A percentile compares a stretch with the other conserved stretches of the same genome.
phyloP scores from a whole-genome alignment of 2,113 vertebrate genomes.

The Petrocephalus microphthalmus region DNA sequence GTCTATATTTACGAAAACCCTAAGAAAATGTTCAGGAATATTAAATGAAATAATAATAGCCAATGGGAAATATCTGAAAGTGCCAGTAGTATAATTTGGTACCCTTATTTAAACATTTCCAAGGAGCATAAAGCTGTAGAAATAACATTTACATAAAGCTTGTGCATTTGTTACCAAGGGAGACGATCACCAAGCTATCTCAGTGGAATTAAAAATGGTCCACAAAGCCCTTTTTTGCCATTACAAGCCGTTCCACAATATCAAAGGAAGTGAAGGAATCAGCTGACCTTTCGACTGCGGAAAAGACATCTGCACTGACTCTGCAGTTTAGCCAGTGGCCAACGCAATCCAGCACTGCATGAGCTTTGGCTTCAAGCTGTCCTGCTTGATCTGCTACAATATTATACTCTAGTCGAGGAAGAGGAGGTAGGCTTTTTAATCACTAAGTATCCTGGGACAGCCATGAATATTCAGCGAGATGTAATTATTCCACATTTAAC shows the following conservation, averaged over 20 bases:
- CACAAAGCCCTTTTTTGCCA: neutral
- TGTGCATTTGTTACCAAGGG: neutral
- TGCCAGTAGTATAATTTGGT: neutral
- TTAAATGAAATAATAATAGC: neutral
- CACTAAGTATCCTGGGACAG: neutral
- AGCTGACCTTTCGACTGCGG: neutral
- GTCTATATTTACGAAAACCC: neutral
- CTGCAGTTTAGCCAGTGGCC: neutral
- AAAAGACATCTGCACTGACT: neutral
- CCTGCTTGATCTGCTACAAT: neutral
- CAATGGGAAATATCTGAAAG: neutral
- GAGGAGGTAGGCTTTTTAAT: neutral
- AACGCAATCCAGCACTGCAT: neutral
- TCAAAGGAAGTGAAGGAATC: neutral
- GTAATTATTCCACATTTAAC: conserved; percentile 9
- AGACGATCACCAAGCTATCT: neutral
- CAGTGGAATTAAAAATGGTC: conserved; percentile 4
- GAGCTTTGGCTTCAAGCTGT: neutral
- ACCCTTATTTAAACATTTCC: neutral
- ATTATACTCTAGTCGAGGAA: neutral
- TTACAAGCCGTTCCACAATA: neutral
- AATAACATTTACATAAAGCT: neutral
- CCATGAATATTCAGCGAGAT: conserved; percentile 1
- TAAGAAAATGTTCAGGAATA: neutral
- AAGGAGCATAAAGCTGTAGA: neutral